These are phyloP conservation scores for Syngnathus scovelli DNA, from an alignment of 2,113 vertebrate species.

Conservation along the genomic window DNA sequence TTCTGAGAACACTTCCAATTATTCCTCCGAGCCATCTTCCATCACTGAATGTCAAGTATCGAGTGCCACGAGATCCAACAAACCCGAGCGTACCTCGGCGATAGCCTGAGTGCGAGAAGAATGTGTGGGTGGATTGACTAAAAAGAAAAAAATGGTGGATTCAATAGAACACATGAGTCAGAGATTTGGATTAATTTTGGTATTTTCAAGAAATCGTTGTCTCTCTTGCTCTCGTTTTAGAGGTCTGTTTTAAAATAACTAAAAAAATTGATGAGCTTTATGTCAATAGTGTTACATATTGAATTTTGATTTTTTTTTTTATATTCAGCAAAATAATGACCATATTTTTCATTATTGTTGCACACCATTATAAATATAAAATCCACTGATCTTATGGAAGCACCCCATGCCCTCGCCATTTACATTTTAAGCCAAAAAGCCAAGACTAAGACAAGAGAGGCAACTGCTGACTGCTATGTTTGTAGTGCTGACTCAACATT, in stretches of 20 bases:
- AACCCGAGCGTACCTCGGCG: slow-evolving; percentile 7
- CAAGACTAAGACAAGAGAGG: too few species aligned
- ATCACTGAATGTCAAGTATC: slow-evolving; percentile 45
- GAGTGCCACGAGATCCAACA: slow-evolving; percentile 12
- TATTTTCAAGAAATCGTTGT: slow-evolving; percentile 23
- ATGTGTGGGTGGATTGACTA: slow-evolving; percentile 12
- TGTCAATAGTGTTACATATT: too few species aligned
- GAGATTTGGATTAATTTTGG: slow-evolving; percentile 23
- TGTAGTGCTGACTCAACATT: too few species aligned
- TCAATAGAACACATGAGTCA: slow-evolving; percentile 19
- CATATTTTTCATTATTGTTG: too few species aligned
- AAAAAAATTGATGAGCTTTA: too few species aligned
- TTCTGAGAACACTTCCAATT: slow-evolving; percentile 89
- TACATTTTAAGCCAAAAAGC: too few species aligned
- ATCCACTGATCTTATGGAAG: too few species aligned
- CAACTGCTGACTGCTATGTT: too few species aligned
- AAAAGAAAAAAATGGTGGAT: slow-evolving; percentile 12
- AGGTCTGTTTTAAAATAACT: not conserved
- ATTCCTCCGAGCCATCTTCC: slow-evolving; percentile 79
- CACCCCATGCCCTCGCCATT: too few species aligned
- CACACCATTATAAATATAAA: too few species aligned
- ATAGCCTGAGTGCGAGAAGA: slow-evolving; percentile 8
- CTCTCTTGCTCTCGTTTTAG: slow-evolving; percentile 3
- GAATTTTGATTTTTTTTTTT: too few species aligned
- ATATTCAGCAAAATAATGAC: too few species aligned